These are phyloP conservation scores for Microctenopoma lineatum DNA, from an alignment of 2,797 vertebrate species.

Conservation along the genomic window DNA sequence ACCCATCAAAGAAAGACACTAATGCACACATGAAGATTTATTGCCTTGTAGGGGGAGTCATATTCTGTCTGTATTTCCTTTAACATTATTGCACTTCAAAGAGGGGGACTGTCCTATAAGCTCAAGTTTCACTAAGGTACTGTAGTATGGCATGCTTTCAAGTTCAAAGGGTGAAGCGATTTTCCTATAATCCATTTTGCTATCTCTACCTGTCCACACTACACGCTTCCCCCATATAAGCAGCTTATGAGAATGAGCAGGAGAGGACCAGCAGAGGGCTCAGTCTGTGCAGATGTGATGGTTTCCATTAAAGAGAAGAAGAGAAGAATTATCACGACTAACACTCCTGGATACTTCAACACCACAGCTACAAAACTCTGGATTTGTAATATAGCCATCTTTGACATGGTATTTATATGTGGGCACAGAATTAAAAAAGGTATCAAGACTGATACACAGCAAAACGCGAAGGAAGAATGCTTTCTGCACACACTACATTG, in stretches of 20 bases:
- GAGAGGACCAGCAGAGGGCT: slow-evolving; percentile 7
- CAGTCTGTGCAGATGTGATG: slow-evolving; percentile 29
- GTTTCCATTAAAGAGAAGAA: slow-evolving; percentile 38
- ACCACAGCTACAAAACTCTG: slow-evolving; percentile 51
- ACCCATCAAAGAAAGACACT: slow-evolving; percentile 57
- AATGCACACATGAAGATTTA: slow-evolving; percentile 62
- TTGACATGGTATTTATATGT: slow-evolving; percentile 69
- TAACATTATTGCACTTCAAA: slow-evolving; percentile 75
- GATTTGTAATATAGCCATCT: slow-evolving; percentile 56
- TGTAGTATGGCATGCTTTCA: slow-evolving; percentile 57
- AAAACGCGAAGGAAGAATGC: slow-evolving; percentile 49
- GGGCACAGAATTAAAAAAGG: slow-evolving; percentile 54
- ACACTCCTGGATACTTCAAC: slow-evolving; percentile 66
- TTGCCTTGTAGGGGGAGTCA: slow-evolving; percentile 58
- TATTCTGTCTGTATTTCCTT: slow-evolving; percentile 55
- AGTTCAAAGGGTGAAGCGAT: slow-evolving; percentile 45
- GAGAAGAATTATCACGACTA: slow-evolving; percentile 36
- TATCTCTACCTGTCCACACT: slow-evolving; percentile 47
- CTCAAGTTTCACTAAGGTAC: slow-evolving; percentile 61
- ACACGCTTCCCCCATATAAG: slow-evolving; percentile 50
- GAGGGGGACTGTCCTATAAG: slow-evolving; percentile 53
- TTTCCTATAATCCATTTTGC: slow-evolving; percentile 43
- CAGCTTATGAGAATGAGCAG: slow-evolving; percentile 33
- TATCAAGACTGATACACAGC: slow-evolving; percentile 32
- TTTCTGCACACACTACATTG: slow-evolving; percentile 56